These are phyloP conservation scores for Oryzias celebensis DNA, from an alignment of 2,113 vertebrate species.

Conservation along the genomic window DNA sequence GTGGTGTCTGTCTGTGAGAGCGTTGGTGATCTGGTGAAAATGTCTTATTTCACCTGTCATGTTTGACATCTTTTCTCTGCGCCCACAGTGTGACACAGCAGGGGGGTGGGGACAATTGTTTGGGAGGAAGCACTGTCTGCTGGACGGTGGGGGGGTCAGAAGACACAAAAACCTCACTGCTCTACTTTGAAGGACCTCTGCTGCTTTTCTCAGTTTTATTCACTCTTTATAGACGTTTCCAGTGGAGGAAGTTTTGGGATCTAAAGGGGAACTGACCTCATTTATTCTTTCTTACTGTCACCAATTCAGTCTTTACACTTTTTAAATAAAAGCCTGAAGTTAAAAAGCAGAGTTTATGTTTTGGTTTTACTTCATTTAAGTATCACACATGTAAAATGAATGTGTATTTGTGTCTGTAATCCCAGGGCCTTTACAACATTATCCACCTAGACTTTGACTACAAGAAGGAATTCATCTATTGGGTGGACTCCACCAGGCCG, in stretches of 20 bases:
- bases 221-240: slow-evolving; percentile 9
- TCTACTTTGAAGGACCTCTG: slow-evolving; percentile 49
- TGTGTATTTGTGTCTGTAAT: slow-evolving; percentile 32
- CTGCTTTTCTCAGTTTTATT: neutral
- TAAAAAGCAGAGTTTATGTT: no score
- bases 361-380: neutral
- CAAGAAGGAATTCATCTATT: slow-evolving; percentile 96
- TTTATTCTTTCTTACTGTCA: neutral
- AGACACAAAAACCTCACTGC: slow-evolving; percentile 48
- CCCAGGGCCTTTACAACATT: slow-evolving; percentile 94
- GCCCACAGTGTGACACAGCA: slow-evolving; percentile 45
- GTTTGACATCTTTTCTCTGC: slow-evolving; percentile 54
- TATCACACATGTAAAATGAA: no score
- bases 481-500: slow-evolving; percentile 96
- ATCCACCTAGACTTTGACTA: slow-evolving; percentile 98
- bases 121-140: slow-evolving; percentile 45
- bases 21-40: slow-evolving; percentile 73
- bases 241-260: slow-evolving; percentile 12
- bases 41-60: slow-evolving; percentile 65
- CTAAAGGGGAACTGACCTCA: slow-evolving; percentile 24
- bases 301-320: no score
- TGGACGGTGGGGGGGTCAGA: slow-evolving; percentile 57
- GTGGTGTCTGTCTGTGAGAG: slow-evolving; percentile 57
- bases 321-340: neutral
- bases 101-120: slow-evolving; percentile 45